A percentile compares a stretch with the other conserved stretches of the same genome.
These are phyloP conservation scores for Taurulus bubalis DNA, from an alignment of 2,113 vertebrate species.

Conservation along the genomic window DNA sequence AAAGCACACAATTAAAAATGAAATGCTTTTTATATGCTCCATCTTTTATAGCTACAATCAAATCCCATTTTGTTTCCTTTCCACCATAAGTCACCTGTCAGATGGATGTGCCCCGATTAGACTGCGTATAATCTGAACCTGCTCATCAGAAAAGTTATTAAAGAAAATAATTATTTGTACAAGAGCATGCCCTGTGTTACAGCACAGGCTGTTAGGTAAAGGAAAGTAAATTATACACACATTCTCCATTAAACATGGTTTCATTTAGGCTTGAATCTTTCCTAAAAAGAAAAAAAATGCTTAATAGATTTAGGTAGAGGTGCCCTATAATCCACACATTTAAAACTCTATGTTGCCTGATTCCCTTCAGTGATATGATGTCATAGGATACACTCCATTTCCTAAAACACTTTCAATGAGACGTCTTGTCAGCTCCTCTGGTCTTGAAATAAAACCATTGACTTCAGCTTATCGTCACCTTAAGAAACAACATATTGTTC, in stretches of 20 bases:
- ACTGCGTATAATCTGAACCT: too few relatives aligned
- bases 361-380: not conserved
- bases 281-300: not conserved
- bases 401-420: constrained; percentile 52
- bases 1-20: too few relatives aligned
- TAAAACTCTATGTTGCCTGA: not conserved
- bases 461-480: constrained; percentile 70
- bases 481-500: constrained; percentile 78
- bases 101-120: not conserved
- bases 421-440: constrained; percentile 30
- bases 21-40: too few relatives aligned
- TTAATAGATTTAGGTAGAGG: not conserved
- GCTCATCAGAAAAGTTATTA: too few relatives aligned
- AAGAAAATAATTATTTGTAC: too few relatives aligned
- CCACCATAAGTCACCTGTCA: not conserved
- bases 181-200: not conserved
- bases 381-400: constrained; percentile 21
- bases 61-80: too few relatives aligned
- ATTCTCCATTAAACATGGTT: not conserved
- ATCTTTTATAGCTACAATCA: too few relatives aligned
- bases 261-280: not conserved
- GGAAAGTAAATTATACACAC: not conserved
- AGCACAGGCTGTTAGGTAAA: not conserved
- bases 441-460: constrained; percentile 68
- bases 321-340: not conserved